A percentile compares a stretch with the other conserved stretches of the same genome.
Conservation (phyloP, 1,140 invertebrate genomes). For the Heliconius hermathena region DNA sequence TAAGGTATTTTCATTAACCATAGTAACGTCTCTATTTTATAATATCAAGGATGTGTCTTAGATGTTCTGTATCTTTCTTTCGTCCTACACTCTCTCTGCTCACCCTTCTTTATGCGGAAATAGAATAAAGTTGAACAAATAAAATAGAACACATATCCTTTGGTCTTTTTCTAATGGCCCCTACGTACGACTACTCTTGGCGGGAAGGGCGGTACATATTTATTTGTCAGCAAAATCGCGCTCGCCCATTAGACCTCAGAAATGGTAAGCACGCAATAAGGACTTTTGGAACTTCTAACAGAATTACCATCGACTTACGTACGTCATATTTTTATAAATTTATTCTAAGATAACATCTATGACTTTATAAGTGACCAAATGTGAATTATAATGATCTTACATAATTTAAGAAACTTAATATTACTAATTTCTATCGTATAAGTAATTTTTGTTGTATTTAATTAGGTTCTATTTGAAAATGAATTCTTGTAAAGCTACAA, state of each 20-base stretch:
- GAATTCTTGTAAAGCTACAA: too few relatives aligned
- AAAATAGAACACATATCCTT: neutral
- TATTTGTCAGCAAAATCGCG: conserved; percentile 77
- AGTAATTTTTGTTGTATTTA: too few relatives aligned
- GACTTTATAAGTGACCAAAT: conserved; percentile 22
- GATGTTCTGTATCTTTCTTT: too few relatives aligned
- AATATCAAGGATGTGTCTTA: too few relatives aligned
- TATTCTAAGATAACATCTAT: conserved; percentile 30
- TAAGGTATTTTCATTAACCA: too few relatives aligned
- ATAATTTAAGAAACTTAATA: too few relatives aligned
- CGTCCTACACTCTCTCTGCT: too few relatives aligned
- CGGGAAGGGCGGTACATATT: conserved; percentile 68
- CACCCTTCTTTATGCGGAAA: too few relatives aligned
- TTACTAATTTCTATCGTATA: too few relatives aligned
- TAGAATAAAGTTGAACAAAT: neutral
- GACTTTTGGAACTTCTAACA: conserved; percentile 59
- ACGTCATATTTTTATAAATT: conserved; percentile 59
- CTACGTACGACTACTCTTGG: conserved; percentile 59
- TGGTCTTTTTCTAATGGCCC: conserved; percentile 44
- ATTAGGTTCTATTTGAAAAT: neutral
- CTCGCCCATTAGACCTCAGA: conserved; percentile 64
- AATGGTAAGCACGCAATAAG: conserved; percentile 76
- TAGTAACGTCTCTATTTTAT: too few relatives aligned
- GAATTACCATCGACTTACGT: conserved; percentile 43
- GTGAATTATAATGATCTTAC: neutral